phyloP scores from a whole-genome alignment of 2,888 invertebrate species.

The Megalurothrips usitatus region DNA sequence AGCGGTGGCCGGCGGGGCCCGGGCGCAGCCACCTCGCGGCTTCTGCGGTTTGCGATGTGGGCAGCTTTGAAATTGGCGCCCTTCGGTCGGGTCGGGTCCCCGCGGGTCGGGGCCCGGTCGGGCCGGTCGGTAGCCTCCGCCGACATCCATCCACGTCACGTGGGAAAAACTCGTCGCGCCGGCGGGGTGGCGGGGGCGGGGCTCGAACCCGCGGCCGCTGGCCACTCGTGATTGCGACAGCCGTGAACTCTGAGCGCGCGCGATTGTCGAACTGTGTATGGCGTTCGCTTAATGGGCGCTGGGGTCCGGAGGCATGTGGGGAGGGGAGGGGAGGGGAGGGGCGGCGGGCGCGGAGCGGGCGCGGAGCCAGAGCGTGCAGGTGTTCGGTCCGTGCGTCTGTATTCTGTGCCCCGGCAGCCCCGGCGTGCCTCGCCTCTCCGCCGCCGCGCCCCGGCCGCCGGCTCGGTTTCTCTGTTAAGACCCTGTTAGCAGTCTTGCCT shows the following conservation, averaged over 20 bases:
- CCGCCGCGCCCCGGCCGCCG: neutral
- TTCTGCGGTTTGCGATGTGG: neutral
- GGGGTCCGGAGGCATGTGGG: neutral
- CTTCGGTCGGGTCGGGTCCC: neutral
- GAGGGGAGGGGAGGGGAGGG: neutral
- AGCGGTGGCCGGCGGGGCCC: neutral
- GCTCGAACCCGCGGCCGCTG: neutral
- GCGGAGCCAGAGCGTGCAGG: slow-evolving; percentile 11
- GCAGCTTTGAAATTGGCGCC: slow-evolving; percentile 7
- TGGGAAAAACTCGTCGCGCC: too few species aligned
- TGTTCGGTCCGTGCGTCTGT: slow-evolving; percentile 21
- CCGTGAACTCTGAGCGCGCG: neutral
- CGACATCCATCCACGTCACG: neutral
- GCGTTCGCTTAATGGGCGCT: slow-evolving; percentile 15
- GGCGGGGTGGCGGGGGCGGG: too few species aligned
- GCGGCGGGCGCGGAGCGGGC: neutral
- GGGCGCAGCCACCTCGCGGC: neutral
- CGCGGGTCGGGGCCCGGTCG: neutral
- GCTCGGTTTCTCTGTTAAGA: slow-evolving; percentile 19
- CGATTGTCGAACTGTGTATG: slow-evolving; percentile 22
- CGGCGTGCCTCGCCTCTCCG: neutral
- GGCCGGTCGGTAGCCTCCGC: neutral
- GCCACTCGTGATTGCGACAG: neutral
- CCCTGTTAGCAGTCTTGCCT: slow-evolving; percentile 1
- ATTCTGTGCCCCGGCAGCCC: neutral